Evolutionary conservation across 2,888 invertebrate species (phyloP), one percentile per base, ranked within the genome.

Genomic region (Dicyrtomina minuta): DNA sequence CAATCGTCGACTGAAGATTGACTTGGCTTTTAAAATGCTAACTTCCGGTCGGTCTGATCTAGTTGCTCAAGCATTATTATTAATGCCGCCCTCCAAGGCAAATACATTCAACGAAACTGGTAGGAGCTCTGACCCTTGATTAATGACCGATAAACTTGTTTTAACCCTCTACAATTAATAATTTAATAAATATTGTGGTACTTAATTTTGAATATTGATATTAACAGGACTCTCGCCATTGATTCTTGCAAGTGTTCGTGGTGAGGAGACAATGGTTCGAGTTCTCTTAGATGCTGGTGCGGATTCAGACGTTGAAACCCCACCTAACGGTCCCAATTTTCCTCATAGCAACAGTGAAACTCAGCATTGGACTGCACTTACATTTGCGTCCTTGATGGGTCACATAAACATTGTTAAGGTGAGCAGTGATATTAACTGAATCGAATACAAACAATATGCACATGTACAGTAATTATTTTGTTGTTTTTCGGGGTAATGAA

Each of bases 341-440:
- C 74, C 76, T 44, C 75, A 79, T 67, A 24, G 55, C 55, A 33
- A 33, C 72, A 83, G 88, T 64, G 90, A 90, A 79, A 88, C 87
- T 0, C 89, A 89, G 76, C 87, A 89, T 79, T 95, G 94, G 94
- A 94, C 94, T 0, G 92, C 94, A 0, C 83, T 94, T 17, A 92
- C 92, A 43, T 94, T 93, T 82, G 90, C 93, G 1, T 84, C 86
- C 20, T 84, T 86, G 51, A 85, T 86, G 68, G 81, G 81, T 1
- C 80, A 82, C 72, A 49, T 79, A 4, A 71, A 74, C 60, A 79
- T 81, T 33, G 80, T 80, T 26, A 80, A 81, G 66, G 87, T 86
- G 89, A 68, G 84, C 33, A n/a, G n/a, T 12, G 24, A 22, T 59
- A 33, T 33, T 33, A 5, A 3, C 33, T 33, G 49, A 49, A 49